Base-by-base conservation (phyloP, 2,888 invertebrate species). In the Hemaris fuciformis region DNA sequence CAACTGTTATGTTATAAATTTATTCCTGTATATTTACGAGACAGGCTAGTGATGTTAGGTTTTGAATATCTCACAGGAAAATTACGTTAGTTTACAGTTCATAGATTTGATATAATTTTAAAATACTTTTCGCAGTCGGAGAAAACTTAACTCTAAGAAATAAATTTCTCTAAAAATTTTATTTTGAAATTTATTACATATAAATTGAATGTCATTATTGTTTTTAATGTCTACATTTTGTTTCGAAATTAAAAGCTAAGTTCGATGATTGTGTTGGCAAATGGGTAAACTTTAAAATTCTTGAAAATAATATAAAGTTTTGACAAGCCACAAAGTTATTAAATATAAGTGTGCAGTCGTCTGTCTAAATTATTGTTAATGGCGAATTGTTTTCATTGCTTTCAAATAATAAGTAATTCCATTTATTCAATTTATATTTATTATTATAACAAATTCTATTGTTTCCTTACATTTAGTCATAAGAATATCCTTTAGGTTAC, bases 301-400 rank as follows among this genome's bases (percentile, higher is more conserved):
- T 53, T 53, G 53, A 53, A 27, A 53, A 31, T 31, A 15, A 18
- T 31, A 31, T 25, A 15, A 48, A 27, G n/a, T 48, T 48, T 48
- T 27, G 18, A 27, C 13, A 27, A 53, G 27, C 18, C 53, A 53
- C 53, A 53, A 53, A 31, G 43, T 66, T 18, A 18, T 53, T 53
- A 53, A 53, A 31, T 18, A 31, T 31, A 2, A 15, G 27, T 18
- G 18, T 20, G 18, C 27, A 27, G 8, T 53, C 15, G 53, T 5
- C 10, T 2, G 31, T 53, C 53, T 31, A 53, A 18, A 31, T 18
- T 31, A 53, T 53, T 53, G 15, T 31, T 31, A 18, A 31, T 31
- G 10, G 27, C 18, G 15, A 10, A 31, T 31, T 31, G 3, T 53
- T 18, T 31, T 31, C 18, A 4, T 31, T 4, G 15, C 15, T 27